Evolutionary conservation across 2,797 vertebrate species (phyloP), one percentile per base, ranked within the genome.

Genomic region (Tapera naevia): DNA sequence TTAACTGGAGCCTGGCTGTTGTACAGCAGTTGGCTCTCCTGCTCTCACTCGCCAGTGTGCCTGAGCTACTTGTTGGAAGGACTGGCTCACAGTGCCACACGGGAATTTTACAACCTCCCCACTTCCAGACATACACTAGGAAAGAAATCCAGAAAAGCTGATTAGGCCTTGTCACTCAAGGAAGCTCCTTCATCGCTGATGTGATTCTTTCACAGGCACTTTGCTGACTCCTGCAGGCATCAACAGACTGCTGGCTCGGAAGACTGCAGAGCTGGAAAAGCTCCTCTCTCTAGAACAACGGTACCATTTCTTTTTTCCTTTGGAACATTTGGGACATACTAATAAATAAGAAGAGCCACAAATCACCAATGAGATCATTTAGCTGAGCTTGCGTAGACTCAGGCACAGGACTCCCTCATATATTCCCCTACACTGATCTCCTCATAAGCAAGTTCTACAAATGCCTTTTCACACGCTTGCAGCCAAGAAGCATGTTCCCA

Each of bases 91-190:
- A 75, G 64, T 48, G 30, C 1, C 21, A 54, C 43, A 46, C 1
- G 11, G 35, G 41, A 83, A 69, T 86, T 73, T 79, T 35, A 84
- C 76, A 60, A 7, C 33, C 89, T 70, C 39, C 23, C 43, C 32
- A 24, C 19, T 53, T 86, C 80, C 32, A 3, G 86, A 81, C 58
- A 70, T 16, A 64, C 30, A 30, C 11, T 9, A 35, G 71, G 67
- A 94, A 92, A 95, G 67, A 89, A 88, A 94, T 79, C 83, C 86
- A 90, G 83, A 58, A 94, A 94, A 95, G 91, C 89, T 91, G 93
- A 93, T 95, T 86, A 95, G 56, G 43, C 28, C 37, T 88, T 89
- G 90, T 86, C 70, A 79, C 56, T 37, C 48, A 57, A 95, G 58
- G 65, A 79, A 91, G 73, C 54, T 87, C 74, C 41, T 95, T 95